Percentiles rank a stretch among this genome's conserved stretches.
phyloP scores from a whole-genome alignment of 2,113 vertebrate genomes.

The Rhabdornis inornatus region DNA sequence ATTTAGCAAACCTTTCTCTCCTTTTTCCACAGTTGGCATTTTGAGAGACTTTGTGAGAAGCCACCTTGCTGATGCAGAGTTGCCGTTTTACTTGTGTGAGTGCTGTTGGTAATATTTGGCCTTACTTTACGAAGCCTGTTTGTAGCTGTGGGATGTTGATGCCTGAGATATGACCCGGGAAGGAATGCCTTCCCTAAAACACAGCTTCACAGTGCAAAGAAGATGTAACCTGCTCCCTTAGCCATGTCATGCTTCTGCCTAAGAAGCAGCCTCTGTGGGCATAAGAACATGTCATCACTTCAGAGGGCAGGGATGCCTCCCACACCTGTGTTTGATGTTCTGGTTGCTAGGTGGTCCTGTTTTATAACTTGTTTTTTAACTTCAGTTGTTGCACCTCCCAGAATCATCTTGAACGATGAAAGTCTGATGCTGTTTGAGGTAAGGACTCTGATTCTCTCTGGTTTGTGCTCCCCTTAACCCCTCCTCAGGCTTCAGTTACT shows the following conservation, averaged over 20 bases:
- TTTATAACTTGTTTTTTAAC: slow-evolving; percentile 49
- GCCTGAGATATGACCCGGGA: not conserved
- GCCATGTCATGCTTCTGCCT: not conserved
- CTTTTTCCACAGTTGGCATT: slow-evolving; percentile 76
- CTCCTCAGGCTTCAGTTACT: not conserved
- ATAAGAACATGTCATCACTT: not conserved
- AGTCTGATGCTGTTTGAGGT: slow-evolving; percentile 78
- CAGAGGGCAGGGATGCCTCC: not conserved
- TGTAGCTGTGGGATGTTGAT: not conserved
- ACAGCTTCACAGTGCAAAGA: not conserved
- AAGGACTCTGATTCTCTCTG: slow-evolving; percentile 10
- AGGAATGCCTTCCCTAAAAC: not conserved
- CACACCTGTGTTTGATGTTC: not conserved
- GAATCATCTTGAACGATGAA: slow-evolving; percentile 66
- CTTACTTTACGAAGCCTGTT: not conserved
- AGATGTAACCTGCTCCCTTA: not conserved
- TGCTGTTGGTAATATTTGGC: slow-evolving; percentile 19
- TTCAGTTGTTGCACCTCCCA: slow-evolving; percentile 78
- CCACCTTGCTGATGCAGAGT: slow-evolving; percentile 80
- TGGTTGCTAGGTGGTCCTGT: slow-evolving; percentile 6
- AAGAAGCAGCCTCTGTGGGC: not conserved
- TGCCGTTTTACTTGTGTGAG: slow-evolving; percentile 91
- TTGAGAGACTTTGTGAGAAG: slow-evolving; percentile 83
- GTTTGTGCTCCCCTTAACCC: not conserved
- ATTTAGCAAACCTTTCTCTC: not conserved